phyloP scores from a whole-genome alignment of 2,888 invertebrate genomes.

The Polia nebulosa region DNA sequence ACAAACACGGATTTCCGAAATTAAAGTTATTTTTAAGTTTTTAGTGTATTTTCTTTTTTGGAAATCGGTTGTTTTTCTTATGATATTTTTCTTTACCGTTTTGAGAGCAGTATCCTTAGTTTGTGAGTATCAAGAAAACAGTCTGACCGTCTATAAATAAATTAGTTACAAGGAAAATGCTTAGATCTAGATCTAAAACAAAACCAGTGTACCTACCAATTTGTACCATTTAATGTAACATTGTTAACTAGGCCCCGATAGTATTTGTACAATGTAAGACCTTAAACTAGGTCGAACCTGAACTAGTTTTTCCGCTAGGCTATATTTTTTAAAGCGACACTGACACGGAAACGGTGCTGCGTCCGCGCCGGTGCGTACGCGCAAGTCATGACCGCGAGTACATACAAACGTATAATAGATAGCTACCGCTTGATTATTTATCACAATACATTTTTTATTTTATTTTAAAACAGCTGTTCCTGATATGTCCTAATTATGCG shows the following conservation, averaged over 20 bases:
- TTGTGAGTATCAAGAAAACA: neutral
- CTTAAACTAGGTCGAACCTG: constrained; percentile 54
- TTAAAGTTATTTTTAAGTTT: no score
- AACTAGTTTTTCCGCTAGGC: constrained; percentile 58
- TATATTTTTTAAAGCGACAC: constrained; percentile 66
- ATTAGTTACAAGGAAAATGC: neutral
- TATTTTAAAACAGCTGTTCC: no score
- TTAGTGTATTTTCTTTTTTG: no score
- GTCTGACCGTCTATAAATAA: no score
- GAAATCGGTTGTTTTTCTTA: no score
- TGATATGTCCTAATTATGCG: no score
- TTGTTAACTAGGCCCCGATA: constrained; percentile 37
- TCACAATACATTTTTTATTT: no score
- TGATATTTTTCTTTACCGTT: no score
- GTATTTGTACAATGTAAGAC: constrained; percentile 50
- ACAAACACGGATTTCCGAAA: no score
- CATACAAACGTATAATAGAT: neutral
- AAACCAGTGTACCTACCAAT: constrained; percentile 44
- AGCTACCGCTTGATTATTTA: neutral
- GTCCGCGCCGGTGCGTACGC: constrained; percentile 37
- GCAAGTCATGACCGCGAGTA: constrained; percentile 50
- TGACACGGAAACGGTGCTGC: constrained; percentile 49
- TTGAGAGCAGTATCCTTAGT: neutral
- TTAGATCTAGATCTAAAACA: constrained; percentile 8
- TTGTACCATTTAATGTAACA: constrained; percentile 42